phyloP scores from a whole-genome alignment of 2,797 vertebrate species.

The Spatula clypeata region DNA sequence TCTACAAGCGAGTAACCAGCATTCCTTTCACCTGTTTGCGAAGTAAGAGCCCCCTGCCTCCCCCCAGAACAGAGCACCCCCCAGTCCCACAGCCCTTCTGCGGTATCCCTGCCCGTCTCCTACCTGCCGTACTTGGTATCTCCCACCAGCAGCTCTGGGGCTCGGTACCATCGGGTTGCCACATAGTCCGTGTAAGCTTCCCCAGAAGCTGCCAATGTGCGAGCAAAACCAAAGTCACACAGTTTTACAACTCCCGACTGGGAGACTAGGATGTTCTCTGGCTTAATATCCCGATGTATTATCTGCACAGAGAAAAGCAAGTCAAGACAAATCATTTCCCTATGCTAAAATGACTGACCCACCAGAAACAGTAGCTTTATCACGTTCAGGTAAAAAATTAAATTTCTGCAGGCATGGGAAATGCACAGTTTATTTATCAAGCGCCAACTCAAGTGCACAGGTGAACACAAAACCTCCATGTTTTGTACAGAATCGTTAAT shows the following conservation, averaged over 20 bases:
- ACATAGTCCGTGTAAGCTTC: slow-evolving; percentile 93
- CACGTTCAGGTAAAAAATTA: background rate
- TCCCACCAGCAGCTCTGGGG: slow-evolving; percentile 93
- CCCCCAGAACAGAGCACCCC: fast-evolving
- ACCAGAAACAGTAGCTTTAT: background rate
- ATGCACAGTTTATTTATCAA: fast-evolving
- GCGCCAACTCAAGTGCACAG: fast-evolving
- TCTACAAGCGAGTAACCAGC: background rate
- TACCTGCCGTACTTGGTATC: slow-evolving; percentile 93
- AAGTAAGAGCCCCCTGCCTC: background rate
- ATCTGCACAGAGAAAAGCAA: slow-evolving; percentile 82
- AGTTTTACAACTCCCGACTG: slow-evolving; percentile 90
- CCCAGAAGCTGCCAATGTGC: slow-evolving; percentile 84
- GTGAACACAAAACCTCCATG: background rate
- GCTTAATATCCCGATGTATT: slow-evolving; percentile 94
- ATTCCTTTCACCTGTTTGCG: background rate
- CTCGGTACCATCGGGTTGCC: slow-evolving; percentile 94
- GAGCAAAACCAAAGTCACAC: slow-evolving; percentile 94
- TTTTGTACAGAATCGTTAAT: background rate
- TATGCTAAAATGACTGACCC: fast-evolving
- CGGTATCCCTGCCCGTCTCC: slow-evolving; percentile 26
- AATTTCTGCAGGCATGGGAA: background rate
- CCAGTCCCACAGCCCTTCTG: background rate
- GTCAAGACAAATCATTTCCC: background rate
- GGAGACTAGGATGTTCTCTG: slow-evolving; percentile 93